Conservation (phyloP, 2,797 vertebrate species). For the Hipposideros larvatus region DNA sequence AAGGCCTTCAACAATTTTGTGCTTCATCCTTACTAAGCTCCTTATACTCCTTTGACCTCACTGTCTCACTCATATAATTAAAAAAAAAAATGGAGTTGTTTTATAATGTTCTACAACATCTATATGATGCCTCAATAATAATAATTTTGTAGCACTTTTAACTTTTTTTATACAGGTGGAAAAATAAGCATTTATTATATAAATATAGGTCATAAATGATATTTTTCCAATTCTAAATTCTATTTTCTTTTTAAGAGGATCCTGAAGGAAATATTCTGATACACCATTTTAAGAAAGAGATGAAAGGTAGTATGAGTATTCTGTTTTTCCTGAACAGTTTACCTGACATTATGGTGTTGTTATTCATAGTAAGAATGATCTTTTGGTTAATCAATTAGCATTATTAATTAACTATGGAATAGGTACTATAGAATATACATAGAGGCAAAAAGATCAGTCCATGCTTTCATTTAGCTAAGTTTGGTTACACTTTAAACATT, state of each 20-base stretch:
- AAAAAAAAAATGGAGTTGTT: not conserved
- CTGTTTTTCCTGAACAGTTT: not conserved
- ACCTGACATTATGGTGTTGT: not conserved
- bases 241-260: not conserved
- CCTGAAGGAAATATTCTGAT: not conserved
- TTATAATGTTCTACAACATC: not conserved
- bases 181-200: not conserved
- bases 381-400: not conserved
- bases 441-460: not conserved
- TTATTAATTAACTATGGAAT: not conserved
- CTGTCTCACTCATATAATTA: not conserved
- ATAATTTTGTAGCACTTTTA: not conserved
- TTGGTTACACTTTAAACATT: not conserved
- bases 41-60: not conserved
- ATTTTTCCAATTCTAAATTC: not conserved
- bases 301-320: not conserved
- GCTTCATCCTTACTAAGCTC: not conserved
- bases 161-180: not conserved
- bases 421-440: not conserved
- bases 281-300: not conserved
- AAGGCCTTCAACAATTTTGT: not conserved
- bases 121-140: not conserved
- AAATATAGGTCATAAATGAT: not conserved
- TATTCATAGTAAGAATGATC: not conserved
- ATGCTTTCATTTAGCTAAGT: not conserved